phyloP scores from a whole-genome alignment of 2,797 vertebrate genomes.

The Cryptoprocta ferox region DNA sequence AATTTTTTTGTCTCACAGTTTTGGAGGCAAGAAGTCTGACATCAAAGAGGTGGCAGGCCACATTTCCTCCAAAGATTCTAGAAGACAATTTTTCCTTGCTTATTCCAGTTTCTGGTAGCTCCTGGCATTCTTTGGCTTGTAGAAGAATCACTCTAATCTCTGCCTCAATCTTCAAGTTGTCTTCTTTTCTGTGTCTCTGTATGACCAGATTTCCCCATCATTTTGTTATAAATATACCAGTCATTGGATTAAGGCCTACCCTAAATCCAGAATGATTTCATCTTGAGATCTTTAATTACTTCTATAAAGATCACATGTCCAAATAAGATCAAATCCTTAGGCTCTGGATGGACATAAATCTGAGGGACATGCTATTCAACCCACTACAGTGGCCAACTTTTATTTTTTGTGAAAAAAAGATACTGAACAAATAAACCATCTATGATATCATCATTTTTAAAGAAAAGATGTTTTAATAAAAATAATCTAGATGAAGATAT shows the following conservation, averaged over 20 bases:
- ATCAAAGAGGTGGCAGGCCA: neutral
- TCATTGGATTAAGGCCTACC: neutral
- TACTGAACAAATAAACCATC: conserved; percentile 10
- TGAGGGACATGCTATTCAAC: neutral
- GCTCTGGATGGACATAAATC: neutral
- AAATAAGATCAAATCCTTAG: neutral
- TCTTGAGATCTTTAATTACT: conserved; percentile 12
- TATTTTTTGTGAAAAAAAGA: conserved; percentile 26
- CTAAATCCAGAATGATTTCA: conserved; percentile 38
- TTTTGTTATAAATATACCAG: neutral
- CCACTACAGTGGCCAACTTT: neutral
- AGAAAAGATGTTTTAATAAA: conserved; percentile 1
- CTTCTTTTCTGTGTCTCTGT: neutral
- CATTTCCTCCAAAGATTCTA: neutral
- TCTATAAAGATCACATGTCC: neutral
- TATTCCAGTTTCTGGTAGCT: neutral
- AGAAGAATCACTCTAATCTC: conserved; percentile 7
- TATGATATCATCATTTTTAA: neutral
- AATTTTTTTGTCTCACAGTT: conserved; percentile 14
- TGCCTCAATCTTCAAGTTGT: neutral
- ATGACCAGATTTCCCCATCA: neutral
- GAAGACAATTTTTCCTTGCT: neutral
- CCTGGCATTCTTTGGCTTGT: neutral
- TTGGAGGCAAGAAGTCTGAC: neutral
- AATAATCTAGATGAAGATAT: conserved; percentile 5